Evolutionary conservation across 2,888 invertebrate species (phyloP).

Genomic region (Lamellibrachia columna): DNA sequence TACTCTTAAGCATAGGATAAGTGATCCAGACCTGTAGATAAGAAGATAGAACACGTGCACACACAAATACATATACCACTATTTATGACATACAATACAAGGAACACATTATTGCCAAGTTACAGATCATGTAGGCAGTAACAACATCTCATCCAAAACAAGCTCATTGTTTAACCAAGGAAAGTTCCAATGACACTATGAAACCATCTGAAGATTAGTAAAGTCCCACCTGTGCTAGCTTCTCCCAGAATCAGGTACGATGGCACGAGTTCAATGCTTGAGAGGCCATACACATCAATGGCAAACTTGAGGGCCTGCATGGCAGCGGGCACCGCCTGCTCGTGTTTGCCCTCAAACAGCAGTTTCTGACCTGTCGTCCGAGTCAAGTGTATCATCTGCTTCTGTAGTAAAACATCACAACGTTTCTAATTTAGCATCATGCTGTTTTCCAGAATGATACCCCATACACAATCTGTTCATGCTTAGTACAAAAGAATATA

Average conservation of each 20-base stretch:
- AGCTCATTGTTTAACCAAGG: background rate
- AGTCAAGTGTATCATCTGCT: slow-evolving; percentile 62
- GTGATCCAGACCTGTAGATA: too few relatives aligned
- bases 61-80: too few relatives aligned
- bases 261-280: slow-evolving; percentile 65
- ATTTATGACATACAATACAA: too few relatives aligned
- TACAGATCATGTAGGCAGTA: background rate
- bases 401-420: slow-evolving; percentile 42
- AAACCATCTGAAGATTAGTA: background rate
- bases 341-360: slow-evolving; percentile 64
- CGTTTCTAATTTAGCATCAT: background rate
- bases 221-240: slow-evolving; percentile 63
- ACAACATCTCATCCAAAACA: background rate
- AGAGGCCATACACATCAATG: slow-evolving; percentile 64
- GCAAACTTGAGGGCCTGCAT: slow-evolving; percentile 65
- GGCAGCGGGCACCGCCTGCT: slow-evolving; percentile 66
- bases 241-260: slow-evolving; percentile 66
- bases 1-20: too few relatives aligned
- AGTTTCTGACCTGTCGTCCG: slow-evolving; percentile 64
- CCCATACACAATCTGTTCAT: too few relatives aligned
- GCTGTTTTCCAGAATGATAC: too few relatives aligned
- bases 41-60: slow-evolving; percentile 23
- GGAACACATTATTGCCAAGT: too few relatives aligned
- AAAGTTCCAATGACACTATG: background rate
- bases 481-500: too few relatives aligned